Percentiles rank a stretch among this genome's conserved stretches.
These are phyloP conservation scores for Callosobruchus maculatus DNA, from an alignment of 2,888 invertebrate species.

Conservation along the genomic window DNA sequence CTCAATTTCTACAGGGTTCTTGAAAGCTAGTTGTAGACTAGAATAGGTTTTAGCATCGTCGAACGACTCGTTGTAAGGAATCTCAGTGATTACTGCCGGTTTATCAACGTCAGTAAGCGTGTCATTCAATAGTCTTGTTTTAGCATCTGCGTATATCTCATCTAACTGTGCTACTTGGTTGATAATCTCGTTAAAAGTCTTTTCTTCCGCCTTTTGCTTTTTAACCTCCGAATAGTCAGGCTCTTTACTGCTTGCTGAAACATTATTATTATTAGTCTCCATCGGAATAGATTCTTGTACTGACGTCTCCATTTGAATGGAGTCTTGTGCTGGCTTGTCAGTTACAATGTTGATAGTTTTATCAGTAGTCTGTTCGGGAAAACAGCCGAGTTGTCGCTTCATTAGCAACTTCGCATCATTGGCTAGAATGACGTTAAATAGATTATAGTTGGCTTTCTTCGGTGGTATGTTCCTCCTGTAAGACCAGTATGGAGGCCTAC, in stretches of 20 bases:
- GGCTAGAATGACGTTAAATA: conserved; percentile 54
- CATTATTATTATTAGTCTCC: conserved; percentile 47
- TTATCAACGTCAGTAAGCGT: conserved; percentile 22
- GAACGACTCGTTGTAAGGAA: conserved; percentile 57
- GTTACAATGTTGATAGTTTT: conserved; percentile 13
- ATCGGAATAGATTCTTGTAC: conserved; percentile 8
- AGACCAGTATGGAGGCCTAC: conserved; percentile 77
- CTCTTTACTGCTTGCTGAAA: conserved; percentile 28
- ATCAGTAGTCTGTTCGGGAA: neutral
- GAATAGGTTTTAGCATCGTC: conserved; percentile 79
- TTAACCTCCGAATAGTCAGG: conserved; percentile 31
- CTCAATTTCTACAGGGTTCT: conserved; percentile 72
- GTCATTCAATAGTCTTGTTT: conserved; percentile 53
- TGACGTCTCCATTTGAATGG: too few species aligned
- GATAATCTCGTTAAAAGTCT: conserved; percentile 66
- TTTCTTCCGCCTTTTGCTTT: conserved; percentile 50
- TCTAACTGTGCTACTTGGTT: conserved; percentile 78
- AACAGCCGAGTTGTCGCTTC: conserved; percentile 23
- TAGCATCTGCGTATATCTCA: conserved; percentile 74
- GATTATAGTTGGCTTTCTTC: conserved; percentile 63
- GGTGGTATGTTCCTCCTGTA: conserved; percentile 55
- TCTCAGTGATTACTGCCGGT: conserved; percentile 17
- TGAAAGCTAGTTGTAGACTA: conserved; percentile 81
- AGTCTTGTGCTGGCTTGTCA: conserved; percentile 1
- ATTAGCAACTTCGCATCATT: conserved; percentile 45